These are phyloP conservation scores for Spizaetus ornatus DNA, from an alignment of 2,113 vertebrate genomes.

Conservation along the genomic window DNA sequence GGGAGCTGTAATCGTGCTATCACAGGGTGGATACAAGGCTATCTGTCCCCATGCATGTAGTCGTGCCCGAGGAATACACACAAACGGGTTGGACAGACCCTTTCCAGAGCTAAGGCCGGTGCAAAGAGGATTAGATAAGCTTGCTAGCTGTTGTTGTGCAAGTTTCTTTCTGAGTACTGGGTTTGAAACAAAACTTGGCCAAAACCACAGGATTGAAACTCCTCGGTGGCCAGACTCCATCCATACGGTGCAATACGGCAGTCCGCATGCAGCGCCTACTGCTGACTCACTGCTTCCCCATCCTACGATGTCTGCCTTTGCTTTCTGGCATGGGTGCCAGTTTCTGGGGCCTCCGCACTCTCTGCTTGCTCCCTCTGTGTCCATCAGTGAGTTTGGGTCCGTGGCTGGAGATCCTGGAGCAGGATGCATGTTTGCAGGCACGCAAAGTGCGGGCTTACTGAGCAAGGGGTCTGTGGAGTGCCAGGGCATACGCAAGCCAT, in stretches of 20 bases:
- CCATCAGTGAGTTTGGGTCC: not conserved
- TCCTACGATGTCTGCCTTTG: not conserved
- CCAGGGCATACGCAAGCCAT: not conserved
- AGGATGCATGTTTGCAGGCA: not conserved
- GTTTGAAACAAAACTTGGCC: not conserved
- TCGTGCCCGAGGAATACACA: not conserved
- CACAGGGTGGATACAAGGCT: not conserved
- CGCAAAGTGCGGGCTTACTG: not conserved
- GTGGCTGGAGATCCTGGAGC: fast-evolving
- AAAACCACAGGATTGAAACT: not conserved
- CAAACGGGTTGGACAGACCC: not conserved
- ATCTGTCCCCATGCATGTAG: not conserved
- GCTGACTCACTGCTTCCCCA: not conserved
- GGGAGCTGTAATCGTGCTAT: not conserved
- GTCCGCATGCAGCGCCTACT: fast-evolving
- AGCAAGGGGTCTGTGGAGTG: not conserved
- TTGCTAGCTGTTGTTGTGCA: not conserved
- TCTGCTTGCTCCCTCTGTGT: not conserved
- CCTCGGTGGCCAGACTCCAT: not conserved
- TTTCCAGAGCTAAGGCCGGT: not conserved
- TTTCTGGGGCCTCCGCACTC: not conserved
- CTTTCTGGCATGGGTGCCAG: not conserved
- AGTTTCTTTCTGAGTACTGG: not conserved
- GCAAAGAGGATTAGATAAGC: not conserved
- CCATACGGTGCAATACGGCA: fast-evolving